Base-by-base conservation (phyloP, 1,140 invertebrate species). In the Cotesia glomerata region DNA sequence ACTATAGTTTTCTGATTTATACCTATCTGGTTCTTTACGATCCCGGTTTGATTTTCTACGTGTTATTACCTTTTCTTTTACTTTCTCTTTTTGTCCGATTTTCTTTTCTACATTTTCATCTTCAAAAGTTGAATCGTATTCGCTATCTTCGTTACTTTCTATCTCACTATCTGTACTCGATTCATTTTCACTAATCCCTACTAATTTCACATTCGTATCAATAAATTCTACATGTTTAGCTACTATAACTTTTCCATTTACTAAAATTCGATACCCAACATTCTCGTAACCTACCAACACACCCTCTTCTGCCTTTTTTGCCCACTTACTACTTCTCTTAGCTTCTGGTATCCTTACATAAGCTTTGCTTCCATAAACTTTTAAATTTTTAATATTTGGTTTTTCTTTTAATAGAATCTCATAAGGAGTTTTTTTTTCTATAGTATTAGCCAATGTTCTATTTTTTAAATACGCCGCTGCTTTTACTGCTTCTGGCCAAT, bases 391-490 rank as follows among this genome's bases (percentile, higher is more conserved):
- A 1, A 72, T 61, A 72, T 56, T 59, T 39, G 74, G 72, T 69
- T 76, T 77, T 35, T 54, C 70, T 52, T 66, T 36, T 61, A 74
- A 74, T 5, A 75, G 69, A 71, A 77, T 75, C 71, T 78, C 74
- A 66, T 69, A 75, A 14, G 76, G 73, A 3, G 78, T 73, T 61
- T 75, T 75, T 14, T 52, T 75, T 64, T 76, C 59, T 14, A 71
- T 32, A 16, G 73, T 75, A 54, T 75, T 76, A 13, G 69, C 64
- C 14, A 75, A 52, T 8, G 68, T 74, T 39, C 75, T 70, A 58
- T 79, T 78, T 64, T 75, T 78, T 9, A 77, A 14, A 64, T 78
- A 79, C 0, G 56, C 75, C 58, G 74, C 75, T 4, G 75, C 65
- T 49, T 69, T 71, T 36, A 79, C 69, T 16, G 71, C 51, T 73